Conservation (phyloP, 2,113 vertebrate genomes). For the Dromaius novaehollandiae region DNA sequence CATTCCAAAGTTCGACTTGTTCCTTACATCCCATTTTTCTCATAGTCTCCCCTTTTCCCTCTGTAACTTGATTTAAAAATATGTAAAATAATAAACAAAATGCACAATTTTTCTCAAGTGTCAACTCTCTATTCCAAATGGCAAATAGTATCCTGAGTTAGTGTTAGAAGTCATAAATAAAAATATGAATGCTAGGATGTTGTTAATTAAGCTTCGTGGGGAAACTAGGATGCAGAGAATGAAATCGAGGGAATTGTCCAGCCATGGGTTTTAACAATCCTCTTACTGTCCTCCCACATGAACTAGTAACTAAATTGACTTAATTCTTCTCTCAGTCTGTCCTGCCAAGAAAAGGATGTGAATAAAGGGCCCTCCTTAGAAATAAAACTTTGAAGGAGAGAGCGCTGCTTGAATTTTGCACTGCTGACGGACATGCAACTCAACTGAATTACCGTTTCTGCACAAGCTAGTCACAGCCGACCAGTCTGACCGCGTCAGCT, state of each 20-base stretch:
- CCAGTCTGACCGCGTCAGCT: not conserved
- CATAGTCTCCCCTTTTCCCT: not conserved
- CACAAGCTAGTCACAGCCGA: not conserved
- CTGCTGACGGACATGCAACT: not conserved
- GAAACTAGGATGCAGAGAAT: conserved; percentile 30
- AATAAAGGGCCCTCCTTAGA: conserved; percentile 44
- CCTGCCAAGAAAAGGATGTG: conserved; percentile 34
- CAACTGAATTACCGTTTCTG: not conserved
- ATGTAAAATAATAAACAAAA: not conserved
- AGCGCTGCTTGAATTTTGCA: conserved; percentile 8
- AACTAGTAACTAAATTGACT: conserved; percentile 42
- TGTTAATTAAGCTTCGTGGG: conserved; percentile 35
- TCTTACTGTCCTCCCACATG: conserved; percentile 8
- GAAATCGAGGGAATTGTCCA: conserved; percentile 4
- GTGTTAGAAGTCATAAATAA: conserved; percentile 10
- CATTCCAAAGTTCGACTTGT: not conserved
- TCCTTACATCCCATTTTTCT: not conserved
- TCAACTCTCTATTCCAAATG: conserved; percentile 10
- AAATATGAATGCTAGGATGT: conserved; percentile 3
- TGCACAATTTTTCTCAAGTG: not conserved
- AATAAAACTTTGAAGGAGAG: conserved; percentile 22
- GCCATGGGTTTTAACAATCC: conserved; percentile 29
- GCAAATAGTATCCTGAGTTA: not conserved
- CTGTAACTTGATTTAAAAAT: not conserved
- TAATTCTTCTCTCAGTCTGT: not conserved